Evolutionary conservation across 1,140 invertebrate species (phyloP).

Genomic region (Proales similis): DNA sequence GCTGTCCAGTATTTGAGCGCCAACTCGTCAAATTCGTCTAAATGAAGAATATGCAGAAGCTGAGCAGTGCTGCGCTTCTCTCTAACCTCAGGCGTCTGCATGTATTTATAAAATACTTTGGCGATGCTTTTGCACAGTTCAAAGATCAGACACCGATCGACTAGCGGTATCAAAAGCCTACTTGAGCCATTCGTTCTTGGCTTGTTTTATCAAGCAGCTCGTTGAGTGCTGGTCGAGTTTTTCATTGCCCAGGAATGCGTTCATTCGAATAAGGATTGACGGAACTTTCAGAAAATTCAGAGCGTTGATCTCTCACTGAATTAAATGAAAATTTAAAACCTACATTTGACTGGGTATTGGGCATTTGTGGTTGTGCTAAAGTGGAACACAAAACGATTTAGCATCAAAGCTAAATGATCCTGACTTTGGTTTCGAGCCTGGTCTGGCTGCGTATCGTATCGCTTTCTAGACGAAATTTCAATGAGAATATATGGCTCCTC

Average conservation of each 20-base stretch:
- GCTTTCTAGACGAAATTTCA: too few species aligned
- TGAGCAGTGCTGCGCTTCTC: background rate
- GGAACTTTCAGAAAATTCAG: background rate
- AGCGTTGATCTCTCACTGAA: background rate
- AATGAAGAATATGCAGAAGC: constrained; percentile 10
- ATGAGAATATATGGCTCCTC: constrained; percentile 6
- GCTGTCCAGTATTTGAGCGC: constrained; percentile 33
- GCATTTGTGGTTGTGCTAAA: constrained; percentile 5
- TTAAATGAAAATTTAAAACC: background rate
- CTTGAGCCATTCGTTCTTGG: constrained; percentile 35
- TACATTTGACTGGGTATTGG: background rate
- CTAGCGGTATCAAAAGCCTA: background rate
- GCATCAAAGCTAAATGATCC: background rate
- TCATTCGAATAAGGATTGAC: constrained; percentile 5
- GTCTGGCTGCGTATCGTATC: too few species aligned
- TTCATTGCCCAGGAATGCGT: constrained; percentile 6
- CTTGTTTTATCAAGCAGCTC: background rate
- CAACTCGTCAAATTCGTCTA: constrained; percentile 25
- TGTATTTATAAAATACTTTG: constrained; percentile 31
- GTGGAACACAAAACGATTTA: too few species aligned
- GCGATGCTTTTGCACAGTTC: too few species aligned
- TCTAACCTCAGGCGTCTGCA: constrained; percentile 16
- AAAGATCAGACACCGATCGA: background rate
- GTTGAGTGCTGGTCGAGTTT: constrained; percentile 10
- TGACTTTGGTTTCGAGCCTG: constrained; percentile 1